Conservation (phyloP, 2,113 vertebrate species). For the Sphyrna mokarran region DNA sequence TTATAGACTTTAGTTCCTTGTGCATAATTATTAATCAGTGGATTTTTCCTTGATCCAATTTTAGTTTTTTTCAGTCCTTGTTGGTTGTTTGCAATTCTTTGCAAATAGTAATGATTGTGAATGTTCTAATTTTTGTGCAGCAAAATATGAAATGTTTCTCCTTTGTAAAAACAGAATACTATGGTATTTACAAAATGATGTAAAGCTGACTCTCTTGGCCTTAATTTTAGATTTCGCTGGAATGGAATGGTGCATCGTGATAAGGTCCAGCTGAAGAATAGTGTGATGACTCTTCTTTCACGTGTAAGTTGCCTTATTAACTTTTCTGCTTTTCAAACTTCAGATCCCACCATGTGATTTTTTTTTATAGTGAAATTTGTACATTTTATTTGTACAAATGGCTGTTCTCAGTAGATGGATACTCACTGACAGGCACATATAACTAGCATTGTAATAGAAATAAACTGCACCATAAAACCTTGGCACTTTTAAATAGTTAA, state of each 20-base stretch:
- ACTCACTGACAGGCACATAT: neutral
- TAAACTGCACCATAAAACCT: neutral
- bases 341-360: neutral
- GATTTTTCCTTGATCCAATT: neutral
- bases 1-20: neutral
- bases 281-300: conserved; percentile 82
- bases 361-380: neutral
- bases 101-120: neutral
- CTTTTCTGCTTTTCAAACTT: neutral
- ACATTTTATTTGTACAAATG: neutral
- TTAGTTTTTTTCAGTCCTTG: neutral
- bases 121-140: neutral
- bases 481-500: neutral
- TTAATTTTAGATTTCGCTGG: conserved; percentile 73
- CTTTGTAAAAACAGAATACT: neutral
- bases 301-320: conserved; percentile 53
- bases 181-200: neutral
- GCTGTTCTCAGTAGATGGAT: neutral
- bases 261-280: conserved; percentile 86
- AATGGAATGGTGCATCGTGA: conserved; percentile 84
- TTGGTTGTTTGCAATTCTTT: neutral
- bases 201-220: neutral
- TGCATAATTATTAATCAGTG: neutral
- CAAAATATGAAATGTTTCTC: neutral
- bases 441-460: neutral